These are phyloP conservation scores for Cosmia pyralina DNA, from an alignment of 2,888 invertebrate species.

Conservation along the genomic window DNA sequence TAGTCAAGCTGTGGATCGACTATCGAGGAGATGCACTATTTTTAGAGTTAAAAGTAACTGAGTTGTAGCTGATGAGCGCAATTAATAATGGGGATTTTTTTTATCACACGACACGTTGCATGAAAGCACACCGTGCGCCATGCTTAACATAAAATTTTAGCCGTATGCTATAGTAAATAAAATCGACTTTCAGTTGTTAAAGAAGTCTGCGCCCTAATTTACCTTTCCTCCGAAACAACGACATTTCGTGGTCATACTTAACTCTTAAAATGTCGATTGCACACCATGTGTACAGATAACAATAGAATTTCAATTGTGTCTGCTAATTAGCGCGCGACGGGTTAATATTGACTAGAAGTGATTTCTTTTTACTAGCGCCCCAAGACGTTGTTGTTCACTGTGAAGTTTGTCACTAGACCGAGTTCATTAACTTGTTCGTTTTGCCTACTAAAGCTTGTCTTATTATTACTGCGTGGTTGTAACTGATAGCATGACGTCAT, in stretches of 20 bases:
- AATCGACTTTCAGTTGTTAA: not conserved
- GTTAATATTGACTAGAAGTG: no score
- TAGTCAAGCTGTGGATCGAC: not conserved
- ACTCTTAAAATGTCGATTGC: no score
- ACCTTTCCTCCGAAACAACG: not conserved
- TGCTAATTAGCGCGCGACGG: no score
- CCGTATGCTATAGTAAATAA: not conserved
- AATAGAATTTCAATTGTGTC: no score
- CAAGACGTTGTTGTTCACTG: not conserved
- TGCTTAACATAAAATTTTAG: not conserved
- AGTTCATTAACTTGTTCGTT: not conserved
- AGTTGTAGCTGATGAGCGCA: not conserved
- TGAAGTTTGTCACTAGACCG: no score
- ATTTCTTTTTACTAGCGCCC: not conserved
- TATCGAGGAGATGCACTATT: not conserved
- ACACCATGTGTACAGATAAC: no score
- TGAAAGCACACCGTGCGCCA: not conserved
- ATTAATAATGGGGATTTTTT: no score
- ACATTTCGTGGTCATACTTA: not conserved
- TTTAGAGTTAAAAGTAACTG: not conserved
- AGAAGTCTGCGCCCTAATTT: not conserved
- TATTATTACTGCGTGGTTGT: constrained; percentile 5
- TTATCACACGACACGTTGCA: not conserved
- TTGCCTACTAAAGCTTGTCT: not conserved
- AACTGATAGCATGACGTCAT: constrained; percentile 39